These are phyloP conservation scores for Poeciliopsis prolifica DNA, from an alignment of 2,113 vertebrate genomes.

Conservation along the genomic window DNA sequence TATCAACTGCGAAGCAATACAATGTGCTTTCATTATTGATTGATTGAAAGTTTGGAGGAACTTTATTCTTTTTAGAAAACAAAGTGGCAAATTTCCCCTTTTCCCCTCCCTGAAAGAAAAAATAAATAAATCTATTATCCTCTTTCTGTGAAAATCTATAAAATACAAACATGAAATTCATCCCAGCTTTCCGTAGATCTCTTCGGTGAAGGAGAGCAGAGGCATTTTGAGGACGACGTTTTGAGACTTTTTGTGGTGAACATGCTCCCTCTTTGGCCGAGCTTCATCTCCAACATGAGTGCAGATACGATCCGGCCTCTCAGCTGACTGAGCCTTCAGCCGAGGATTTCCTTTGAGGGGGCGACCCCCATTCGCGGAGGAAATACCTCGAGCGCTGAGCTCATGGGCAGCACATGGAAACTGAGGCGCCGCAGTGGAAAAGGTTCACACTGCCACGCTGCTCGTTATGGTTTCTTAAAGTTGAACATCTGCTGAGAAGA, in stretches of 20 bases:
- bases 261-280: not conserved
- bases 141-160: not conserved
- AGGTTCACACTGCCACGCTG: not conserved
- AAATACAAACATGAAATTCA: not conserved
- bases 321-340: constrained; percentile 10
- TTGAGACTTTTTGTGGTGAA: not conserved
- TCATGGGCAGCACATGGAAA: constrained; percentile 65
- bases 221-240: not conserved
- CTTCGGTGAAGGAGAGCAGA: no score
- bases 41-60: no score
- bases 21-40: no score
- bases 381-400: constrained; percentile 47
- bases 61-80: not conserved
- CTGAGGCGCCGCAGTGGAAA: not conserved
- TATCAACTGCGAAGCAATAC: no score
- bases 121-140: not conserved
- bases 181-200: not conserved
- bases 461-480: no score
- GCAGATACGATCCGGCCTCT: not conserved
- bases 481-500: not conserved
- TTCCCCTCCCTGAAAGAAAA: no score
- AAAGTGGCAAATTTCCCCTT: not conserved
- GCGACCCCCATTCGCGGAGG: constrained; percentile 13
- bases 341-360: constrained; percentile 29
- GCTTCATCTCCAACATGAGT: not conserved